These are phyloP conservation scores for Carduelis carduelis DNA, from an alignment of 2,797 vertebrate species.

Conservation along the genomic window DNA sequence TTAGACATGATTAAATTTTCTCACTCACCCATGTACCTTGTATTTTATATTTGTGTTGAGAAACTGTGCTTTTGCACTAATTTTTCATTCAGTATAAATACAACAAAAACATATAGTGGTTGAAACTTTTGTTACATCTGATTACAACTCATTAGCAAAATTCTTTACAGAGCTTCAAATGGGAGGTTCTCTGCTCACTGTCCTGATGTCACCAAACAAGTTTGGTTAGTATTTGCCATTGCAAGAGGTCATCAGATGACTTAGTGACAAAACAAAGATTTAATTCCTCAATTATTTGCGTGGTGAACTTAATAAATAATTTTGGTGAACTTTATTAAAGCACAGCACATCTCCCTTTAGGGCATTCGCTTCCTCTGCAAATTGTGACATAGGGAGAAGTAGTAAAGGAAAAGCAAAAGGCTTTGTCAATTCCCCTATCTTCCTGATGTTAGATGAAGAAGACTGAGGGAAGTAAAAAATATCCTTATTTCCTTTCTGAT, in stretches of 20 bases:
- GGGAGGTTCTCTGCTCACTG: not conserved
- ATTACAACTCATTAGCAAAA: not conserved
- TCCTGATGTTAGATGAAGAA: not conserved
- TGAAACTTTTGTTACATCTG: not conserved
- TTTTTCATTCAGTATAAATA: not conserved
- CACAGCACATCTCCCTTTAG: not conserved
- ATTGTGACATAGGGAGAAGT: not conserved
- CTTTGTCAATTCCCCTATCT: not conserved
- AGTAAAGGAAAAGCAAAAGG: not conserved
- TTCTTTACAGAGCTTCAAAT: not conserved
- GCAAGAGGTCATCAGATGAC: not conserved
- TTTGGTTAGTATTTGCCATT: not conserved
- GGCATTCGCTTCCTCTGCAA: not conserved
- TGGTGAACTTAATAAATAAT: not conserved
- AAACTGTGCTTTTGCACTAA: not conserved
- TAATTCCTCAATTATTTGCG: not conserved
- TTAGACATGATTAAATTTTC: not conserved
- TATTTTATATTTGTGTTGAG: not conserved
- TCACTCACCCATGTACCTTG: not conserved
- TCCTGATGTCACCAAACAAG: not conserved
- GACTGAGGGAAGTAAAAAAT: not conserved
- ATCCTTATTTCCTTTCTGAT: not conserved
- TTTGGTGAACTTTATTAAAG: not conserved
- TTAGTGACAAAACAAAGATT: not conserved
- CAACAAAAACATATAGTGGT: rapidly evolving